Base-by-base conservation (phyloP, 2,797 vertebrate genomes). In the Hyperoplus immaculatus region DNA sequence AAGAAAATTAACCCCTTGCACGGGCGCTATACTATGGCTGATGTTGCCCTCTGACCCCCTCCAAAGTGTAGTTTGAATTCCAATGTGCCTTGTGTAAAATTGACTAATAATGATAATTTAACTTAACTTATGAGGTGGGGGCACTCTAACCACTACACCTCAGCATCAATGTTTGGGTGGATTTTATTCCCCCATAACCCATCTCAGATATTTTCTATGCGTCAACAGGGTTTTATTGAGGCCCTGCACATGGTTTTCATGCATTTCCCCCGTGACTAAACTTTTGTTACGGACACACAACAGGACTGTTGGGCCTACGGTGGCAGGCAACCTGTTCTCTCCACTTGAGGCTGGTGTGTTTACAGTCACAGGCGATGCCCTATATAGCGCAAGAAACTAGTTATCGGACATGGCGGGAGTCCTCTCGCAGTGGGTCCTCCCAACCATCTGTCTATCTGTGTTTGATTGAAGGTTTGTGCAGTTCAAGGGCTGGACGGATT, bases 251-350 rank as follows among this genome's bases (percentile, higher is more conserved):
- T 61, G 29, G 29, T 29, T 29, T 29, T 67, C 6, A 0, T 73
- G 77, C 60, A 6, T 80, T 81, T 82, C 50, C 71, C 29, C 69
- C 54, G n/a, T 66, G 54, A 70, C 36, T 70, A 36, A 82, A 84
- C 82, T 72, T 85, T 81, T 77, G 51, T 71, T 69, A 64, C 64
- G 72, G 72, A 56, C 46, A 6, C 81, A 1, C 82, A 47, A 80
- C 79, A 29, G 81, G 86, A 86, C 56, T 38, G 38, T 75, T 3
- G 77, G 78, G 74, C 88, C 85, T 72, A 49, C 72, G 29, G 75
- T 68, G 78, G 75, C 16, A 1, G 61, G 81, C 83, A 88, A 92
- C 89, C 91, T 93, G 91, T 85, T 82, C 85, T 7, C 87, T 82
- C 91, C 86, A 79, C 86, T 86, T 76, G 85, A 85, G 51, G 80